These are phyloP conservation scores for Orestias chungarensis DNA, from an alignment of 2,797 vertebrate species.

Conservation along the genomic window DNA sequence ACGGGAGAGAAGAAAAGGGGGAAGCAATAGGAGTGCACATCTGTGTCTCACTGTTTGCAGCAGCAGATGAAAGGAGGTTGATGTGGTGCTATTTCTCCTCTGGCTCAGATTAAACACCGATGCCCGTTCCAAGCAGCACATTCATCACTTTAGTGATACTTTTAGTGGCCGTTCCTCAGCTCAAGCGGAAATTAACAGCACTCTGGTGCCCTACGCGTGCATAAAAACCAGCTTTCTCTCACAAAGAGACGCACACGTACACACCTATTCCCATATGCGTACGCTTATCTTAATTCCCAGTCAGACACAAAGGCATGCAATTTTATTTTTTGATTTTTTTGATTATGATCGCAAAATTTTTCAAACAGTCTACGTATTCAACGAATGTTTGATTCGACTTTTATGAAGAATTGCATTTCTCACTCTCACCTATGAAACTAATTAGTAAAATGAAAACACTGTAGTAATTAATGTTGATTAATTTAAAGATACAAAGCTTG, in stretches of 20 bases:
- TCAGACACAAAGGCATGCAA: constrained; percentile 29
- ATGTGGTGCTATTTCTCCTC: constrained; percentile 71
- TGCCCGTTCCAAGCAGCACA: constrained; percentile 59
- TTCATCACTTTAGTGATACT: constrained; percentile 75
- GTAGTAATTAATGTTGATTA: constrained; percentile 55
- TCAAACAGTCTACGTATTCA: constrained; percentile 7
- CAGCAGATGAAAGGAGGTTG: constrained; percentile 74
- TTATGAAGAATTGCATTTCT: constrained; percentile 22
- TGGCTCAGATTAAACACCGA: constrained; percentile 77
- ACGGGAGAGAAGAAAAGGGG: constrained; percentile 28
- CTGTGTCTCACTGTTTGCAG: constrained; percentile 49
- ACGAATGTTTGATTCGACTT: constrained; percentile 4
- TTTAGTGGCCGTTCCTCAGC: constrained; percentile 69
- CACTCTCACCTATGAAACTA: constrained; percentile 37
- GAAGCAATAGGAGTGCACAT: constrained; percentile 48
- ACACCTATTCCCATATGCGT: neutral
- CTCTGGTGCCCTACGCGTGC: constrained; percentile 54
- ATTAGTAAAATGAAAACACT: constrained; percentile 56
- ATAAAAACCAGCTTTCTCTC: constrained; percentile 26
- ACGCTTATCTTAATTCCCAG: constrained; percentile 1
- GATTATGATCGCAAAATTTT: constrained; percentile 4
- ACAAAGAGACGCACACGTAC: neutral
- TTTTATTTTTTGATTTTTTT: too few species aligned
- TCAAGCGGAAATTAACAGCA: constrained; percentile 74
- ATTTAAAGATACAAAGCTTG: neutral